These are phyloP conservation scores for Mixornis gularis DNA, from an alignment of 2,113 vertebrate species.

Conservation along the genomic window DNA sequence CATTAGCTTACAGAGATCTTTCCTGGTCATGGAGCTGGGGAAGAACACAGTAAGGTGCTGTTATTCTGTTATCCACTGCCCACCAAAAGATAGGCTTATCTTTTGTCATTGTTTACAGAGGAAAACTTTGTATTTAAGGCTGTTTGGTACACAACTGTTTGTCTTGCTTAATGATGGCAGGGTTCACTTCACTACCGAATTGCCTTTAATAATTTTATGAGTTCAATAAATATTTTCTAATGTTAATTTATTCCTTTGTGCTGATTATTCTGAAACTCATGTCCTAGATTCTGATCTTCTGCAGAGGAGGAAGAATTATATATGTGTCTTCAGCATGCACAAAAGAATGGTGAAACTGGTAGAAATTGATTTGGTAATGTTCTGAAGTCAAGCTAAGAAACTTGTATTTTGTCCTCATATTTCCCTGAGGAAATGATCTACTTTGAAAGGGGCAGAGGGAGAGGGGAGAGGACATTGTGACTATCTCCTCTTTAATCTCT, in stretches of 20 bases:
- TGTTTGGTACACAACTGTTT: background rate
- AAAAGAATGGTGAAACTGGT: background rate
- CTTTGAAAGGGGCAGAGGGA: fast-evolving
- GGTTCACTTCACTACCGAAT: background rate
- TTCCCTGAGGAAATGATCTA: background rate
- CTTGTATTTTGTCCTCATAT: background rate
- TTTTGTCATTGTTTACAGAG: background rate
- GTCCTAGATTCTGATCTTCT: background rate
- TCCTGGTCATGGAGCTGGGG: no score
- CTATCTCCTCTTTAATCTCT: background rate
- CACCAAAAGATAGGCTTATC: background rate
- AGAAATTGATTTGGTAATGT: background rate
- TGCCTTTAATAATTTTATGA: background rate
- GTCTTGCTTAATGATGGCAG: background rate
- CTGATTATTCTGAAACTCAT: background rate
- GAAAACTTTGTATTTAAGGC: background rate
- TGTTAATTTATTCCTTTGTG: background rate
- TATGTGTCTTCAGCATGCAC: background rate
- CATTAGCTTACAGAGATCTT: background rate
- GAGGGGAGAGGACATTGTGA: background rate
- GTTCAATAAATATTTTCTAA: background rate
- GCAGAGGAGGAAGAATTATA: background rate
- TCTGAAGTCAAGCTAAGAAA: background rate
- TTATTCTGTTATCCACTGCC: background rate
- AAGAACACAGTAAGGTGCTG: background rate